Evolutionary conservation across 2,797 vertebrate species (phyloP), one percentile per base, ranked within the genome.

Genomic region (Smutsia temminckii): DNA sequence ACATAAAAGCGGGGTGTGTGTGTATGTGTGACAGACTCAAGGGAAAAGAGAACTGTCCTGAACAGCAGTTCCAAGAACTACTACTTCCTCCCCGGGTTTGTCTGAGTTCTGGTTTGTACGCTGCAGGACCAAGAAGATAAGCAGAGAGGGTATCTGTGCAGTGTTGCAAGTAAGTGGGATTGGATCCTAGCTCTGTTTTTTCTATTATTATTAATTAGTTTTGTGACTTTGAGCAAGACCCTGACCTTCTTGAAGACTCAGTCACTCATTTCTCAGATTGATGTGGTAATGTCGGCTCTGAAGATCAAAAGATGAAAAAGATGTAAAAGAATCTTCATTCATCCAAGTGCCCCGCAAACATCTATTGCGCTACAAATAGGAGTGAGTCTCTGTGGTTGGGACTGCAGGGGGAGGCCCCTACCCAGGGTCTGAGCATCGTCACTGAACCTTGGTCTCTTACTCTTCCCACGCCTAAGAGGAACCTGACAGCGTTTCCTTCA

Each of bases 221-320:
- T 77, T 42, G 10, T 69, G 46, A 81, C 57, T 91, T 84, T 85
- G 32, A 86, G 53, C 34, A 96, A 92, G 34, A 84, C 23, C 13
- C 2, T 90, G 63, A 85, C 61, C 64, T 49, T 95, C 64, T 79
- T 79, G 40, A 91, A 77, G 71, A 64, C 40, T 92, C 84, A 89
- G 32, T 90, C 16, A 23, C n/a, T 95, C 55, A 88, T 75, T 89
- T 96, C 49, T 94, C 64, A 63, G 77, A 63, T 53, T 32, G 23
- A 81, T 80, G 40, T 71, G 37, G 29, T 49, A 78, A 69, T 66
- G 6, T 75, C 66, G 85, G 7, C 63, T 88, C 34, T 75, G 34
- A 95, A 85, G 71, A 92, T 90, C 59, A 91, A 91, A 94, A 90
- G 72, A 85, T n/a, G 23, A 49, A 89, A 84, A 79, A 51, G 27